A percentile compares a stretch with the other conserved stretches of the same genome.
Conservation (phyloP, 1,140 invertebrate species). For the Cydia splendana region DNA sequence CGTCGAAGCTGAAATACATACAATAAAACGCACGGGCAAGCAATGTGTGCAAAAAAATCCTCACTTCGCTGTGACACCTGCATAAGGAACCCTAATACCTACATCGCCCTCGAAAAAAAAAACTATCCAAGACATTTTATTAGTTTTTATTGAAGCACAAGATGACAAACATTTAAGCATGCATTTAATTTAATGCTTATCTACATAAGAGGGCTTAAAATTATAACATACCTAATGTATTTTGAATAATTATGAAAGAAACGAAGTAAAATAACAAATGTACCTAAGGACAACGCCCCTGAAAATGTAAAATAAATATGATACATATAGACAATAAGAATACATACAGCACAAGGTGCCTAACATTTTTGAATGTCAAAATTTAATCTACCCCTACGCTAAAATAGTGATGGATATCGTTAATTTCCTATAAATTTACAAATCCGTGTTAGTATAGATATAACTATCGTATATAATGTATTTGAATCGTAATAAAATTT, state of each 20-base stretch:
- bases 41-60: conserved; percentile 69
- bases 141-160: conserved; percentile 74
- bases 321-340: conserved; percentile 50
- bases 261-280: conserved; percentile 28
- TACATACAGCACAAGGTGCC: conserved; percentile 29
- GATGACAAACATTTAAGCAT: conserved; percentile 72
- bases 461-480: conserved; percentile 35
- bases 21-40: conserved; percentile 54
- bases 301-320: conserved; percentile 56
- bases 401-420: conserved; percentile 38
- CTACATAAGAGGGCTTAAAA: conserved; percentile 57
- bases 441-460: conserved; percentile 44
- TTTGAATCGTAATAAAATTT: conserved; percentile 29
- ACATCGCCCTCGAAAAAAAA: conserved; percentile 44
- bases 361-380: conserved; percentile 35
- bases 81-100: not conserved
- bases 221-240: conserved; percentile 41
- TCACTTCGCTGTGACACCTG: conserved; percentile 2
- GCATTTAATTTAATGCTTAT: conserved; percentile 62
- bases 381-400: conserved; percentile 39
- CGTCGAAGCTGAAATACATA: conserved; percentile 60
- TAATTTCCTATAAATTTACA: conserved; percentile 38
- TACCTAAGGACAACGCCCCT: conserved; percentile 40
- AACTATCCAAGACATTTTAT: conserved; percentile 53
- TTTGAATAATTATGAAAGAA: conserved; percentile 42